A percentile compares a stretch with the other conserved stretches of the same genome.
phyloP scores from a whole-genome alignment of 2,113 vertebrate genomes.

The Furnarius figulus region DNA sequence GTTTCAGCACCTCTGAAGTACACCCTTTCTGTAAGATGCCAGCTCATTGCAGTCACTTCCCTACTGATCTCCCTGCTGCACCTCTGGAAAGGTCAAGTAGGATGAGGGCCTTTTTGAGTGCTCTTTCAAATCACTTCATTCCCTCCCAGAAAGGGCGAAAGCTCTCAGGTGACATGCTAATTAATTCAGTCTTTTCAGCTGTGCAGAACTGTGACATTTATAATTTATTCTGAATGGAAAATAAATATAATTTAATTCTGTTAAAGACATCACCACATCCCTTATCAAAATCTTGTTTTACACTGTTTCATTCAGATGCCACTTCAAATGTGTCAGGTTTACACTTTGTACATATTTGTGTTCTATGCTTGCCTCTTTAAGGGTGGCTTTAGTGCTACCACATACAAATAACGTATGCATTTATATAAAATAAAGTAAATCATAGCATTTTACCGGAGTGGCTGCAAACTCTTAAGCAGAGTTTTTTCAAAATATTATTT shows the following conservation, averaged over 20 bases:
- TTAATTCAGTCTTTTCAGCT: slow-evolving; percentile 57
- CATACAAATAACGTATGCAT: not conserved
- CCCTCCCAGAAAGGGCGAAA: slow-evolving; percentile 40
- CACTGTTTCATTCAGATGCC: not conserved
- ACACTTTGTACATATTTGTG: not conserved
- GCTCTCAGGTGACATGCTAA: slow-evolving; percentile 58
- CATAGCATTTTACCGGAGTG: not conserved
- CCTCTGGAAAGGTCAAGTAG: slow-evolving; percentile 68
- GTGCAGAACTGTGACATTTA: slow-evolving; percentile 60
- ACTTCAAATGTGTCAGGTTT: not conserved
- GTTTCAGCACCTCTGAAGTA: not conserved
- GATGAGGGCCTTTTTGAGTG: slow-evolving; percentile 34
- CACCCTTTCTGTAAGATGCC: not conserved
- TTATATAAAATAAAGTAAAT: not conserved
- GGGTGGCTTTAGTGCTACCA: not conserved
- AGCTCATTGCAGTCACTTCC: slow-evolving; percentile 22
- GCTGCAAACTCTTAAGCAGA: not conserved
- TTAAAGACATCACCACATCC: not conserved
- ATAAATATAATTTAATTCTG: slow-evolving; percentile 10
- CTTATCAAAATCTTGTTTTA: not conserved
- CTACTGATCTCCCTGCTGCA: not conserved
- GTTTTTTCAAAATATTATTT: not conserved
- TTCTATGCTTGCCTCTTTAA: not conserved
- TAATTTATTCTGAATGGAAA: slow-evolving; percentile 50
- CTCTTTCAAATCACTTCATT: slow-evolving; percentile 61